Conservation (phyloP, 2,888 invertebrate species). For the Macaria liturata region DNA sequence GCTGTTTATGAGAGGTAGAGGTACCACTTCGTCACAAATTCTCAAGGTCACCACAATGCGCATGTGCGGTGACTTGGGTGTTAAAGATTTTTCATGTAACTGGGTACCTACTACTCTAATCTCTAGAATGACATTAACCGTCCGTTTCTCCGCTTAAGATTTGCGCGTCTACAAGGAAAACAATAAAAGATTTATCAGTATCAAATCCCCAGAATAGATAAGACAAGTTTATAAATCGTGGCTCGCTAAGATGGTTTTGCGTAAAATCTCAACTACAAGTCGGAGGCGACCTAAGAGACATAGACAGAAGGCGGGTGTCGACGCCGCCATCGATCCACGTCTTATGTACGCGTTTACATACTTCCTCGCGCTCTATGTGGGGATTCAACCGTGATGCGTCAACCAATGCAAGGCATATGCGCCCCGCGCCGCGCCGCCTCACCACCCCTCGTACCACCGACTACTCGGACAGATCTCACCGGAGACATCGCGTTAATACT, state of each 20-base stretch:
- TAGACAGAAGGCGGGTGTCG: constrained; percentile 56
- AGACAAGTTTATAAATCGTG: background rate
- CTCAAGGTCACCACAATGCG: constrained; percentile 70
- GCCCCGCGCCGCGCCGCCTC: constrained; percentile 50
- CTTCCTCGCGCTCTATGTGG: constrained; percentile 75
- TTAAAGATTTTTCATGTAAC: constrained; percentile 64
- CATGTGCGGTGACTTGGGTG: constrained; percentile 67
- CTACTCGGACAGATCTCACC: constrained; percentile 46
- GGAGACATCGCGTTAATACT: constrained; percentile 44
- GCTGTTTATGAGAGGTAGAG: constrained; percentile 28
- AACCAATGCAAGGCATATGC: constrained; percentile 74
- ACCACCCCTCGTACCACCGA: constrained; percentile 39
- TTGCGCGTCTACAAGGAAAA: background rate
- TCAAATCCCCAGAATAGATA: background rate
- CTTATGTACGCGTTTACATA: constrained; percentile 77
- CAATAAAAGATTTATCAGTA: background rate
- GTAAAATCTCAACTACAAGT: constrained; percentile 18
- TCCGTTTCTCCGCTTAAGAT: background rate
- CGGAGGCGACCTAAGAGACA: constrained; percentile 31
- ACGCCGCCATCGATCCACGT: constrained; percentile 75
- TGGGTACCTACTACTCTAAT: constrained; percentile 39
- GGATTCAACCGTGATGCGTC: constrained; percentile 80
- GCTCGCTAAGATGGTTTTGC: constrained; percentile 4
- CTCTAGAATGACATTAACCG: constrained; percentile 26
- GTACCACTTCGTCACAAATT: constrained; percentile 53